Percentiles rank a stretch among this genome's conserved stretches.
Conservation (phyloP, 1,140 invertebrate species). For the Epicauta chinensis region DNA sequence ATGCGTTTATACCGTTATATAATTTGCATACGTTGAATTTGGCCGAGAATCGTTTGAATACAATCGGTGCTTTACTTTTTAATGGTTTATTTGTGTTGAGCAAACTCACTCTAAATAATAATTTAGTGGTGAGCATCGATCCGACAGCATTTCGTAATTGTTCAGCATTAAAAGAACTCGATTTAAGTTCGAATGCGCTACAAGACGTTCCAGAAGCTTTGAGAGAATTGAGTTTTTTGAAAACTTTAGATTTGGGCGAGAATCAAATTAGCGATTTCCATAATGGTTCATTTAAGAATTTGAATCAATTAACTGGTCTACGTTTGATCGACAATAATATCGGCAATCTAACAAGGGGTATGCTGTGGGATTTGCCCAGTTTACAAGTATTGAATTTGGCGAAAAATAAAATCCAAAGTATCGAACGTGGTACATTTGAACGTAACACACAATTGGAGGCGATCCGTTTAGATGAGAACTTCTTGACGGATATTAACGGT, state of each 20-base stretch:
- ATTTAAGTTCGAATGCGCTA: conserved; percentile 80
- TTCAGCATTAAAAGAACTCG: conserved; percentile 83
- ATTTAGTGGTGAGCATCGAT: conserved; percentile 73
- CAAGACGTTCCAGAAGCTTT: conserved; percentile 74
- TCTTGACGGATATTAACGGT: conserved; percentile 78
- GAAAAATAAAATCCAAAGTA: conserved; percentile 77
- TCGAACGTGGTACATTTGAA: conserved; percentile 76
- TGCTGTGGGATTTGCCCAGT: conserved; percentile 76
- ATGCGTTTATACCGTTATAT: conserved; percentile 77
- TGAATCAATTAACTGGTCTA: conserved; percentile 78
- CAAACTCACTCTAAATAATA: conserved; percentile 78
- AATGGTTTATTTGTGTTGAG: conserved; percentile 78
- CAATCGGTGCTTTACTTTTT: conserved; percentile 73
- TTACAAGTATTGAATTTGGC: conserved; percentile 81
- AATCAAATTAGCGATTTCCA: conserved; percentile 75
- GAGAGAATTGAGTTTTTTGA: conserved; percentile 72
- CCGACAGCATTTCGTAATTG: conserved; percentile 83
- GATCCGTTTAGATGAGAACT: conserved; percentile 79
- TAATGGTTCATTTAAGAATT: conserved; percentile 75
- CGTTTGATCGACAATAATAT: conserved; percentile 80
- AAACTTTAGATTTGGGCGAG: conserved; percentile 79
- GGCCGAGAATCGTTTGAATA: conserved; percentile 75
- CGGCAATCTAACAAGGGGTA: conserved; percentile 73
- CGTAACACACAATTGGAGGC: conserved; percentile 73
- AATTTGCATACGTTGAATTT: conserved; percentile 82